Evolutionary conservation across 2,888 invertebrate species (phyloP).

Genomic region (Ichneumoninae sp.): DNA sequence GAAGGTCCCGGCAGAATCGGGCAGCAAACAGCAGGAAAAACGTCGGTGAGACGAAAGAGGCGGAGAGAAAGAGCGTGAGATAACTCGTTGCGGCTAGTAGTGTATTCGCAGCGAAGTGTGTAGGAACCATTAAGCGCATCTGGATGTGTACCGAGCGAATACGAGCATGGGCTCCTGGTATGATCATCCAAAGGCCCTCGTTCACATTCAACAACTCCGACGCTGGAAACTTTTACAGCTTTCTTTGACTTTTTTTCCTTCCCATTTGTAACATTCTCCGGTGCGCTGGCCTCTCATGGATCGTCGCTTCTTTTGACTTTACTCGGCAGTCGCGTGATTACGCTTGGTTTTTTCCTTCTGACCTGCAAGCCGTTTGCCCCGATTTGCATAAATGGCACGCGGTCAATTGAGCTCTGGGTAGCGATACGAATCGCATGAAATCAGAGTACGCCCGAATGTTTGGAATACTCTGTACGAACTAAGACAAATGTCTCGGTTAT

Average conservation of each 20-base stretch:
- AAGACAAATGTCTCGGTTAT: not conserved
- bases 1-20: slow-evolving; percentile 38
- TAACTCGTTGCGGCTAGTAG: slow-evolving; percentile 70
- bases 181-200: slow-evolving; percentile 68
- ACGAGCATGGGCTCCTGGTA: slow-evolving; percentile 71
- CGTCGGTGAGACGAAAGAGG: slow-evolving; percentile 58
- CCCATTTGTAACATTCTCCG: slow-evolving; percentile 46
- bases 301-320: slow-evolving; percentile 59
- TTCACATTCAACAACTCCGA: slow-evolving; percentile 32
- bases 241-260: slow-evolving; percentile 59
- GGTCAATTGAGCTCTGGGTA: slow-evolving; percentile 60
- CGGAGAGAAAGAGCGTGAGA: slow-evolving; percentile 70
- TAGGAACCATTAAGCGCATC: slow-evolving; percentile 74
- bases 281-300: slow-evolving; percentile 47
- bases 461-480: not conserved
- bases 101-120: slow-evolving; percentile 67
- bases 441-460: not conserved
- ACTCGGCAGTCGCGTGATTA: slow-evolving; percentile 44
- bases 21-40: slow-evolving; percentile 44
- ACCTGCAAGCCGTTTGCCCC: slow-evolving; percentile 13
- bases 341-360: slow-evolving; percentile 11
- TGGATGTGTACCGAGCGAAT: slow-evolving; percentile 68
- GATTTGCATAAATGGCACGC: slow-evolving; percentile 67
- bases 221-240: slow-evolving; percentile 41
- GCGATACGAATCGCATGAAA: not conserved